These are phyloP conservation scores for Coreius guichenoti DNA, from an alignment of 2,797 vertebrate genomes.

Conservation along the genomic window DNA sequence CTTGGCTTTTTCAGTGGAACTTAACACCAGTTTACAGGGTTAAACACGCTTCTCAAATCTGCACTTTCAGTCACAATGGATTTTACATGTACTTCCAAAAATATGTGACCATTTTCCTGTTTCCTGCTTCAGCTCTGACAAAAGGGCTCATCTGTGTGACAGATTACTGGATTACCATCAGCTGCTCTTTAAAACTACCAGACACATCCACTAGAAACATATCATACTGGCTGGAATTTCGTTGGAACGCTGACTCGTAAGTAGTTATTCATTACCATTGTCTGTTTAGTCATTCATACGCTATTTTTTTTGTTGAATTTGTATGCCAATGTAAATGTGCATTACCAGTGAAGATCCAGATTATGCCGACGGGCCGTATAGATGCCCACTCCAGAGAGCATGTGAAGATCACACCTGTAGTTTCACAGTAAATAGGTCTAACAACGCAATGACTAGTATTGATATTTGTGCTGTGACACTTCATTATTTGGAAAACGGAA, in stretches of 20 bases:
- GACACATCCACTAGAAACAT: neutral
- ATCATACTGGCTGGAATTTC: constrained; percentile 63
- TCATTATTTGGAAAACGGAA: constrained; percentile 7
- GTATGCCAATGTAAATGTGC: neutral
- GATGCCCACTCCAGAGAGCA: constrained; percentile 59
- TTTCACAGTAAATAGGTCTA: fast-evolving
- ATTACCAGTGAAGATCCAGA: neutral
- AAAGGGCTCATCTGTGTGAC: constrained; percentile 58
- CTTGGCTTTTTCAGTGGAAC: neutral
- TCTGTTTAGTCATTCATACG: neutral
- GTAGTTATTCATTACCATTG: neutral
- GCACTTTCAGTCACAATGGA: neutral
- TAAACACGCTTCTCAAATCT: neutral
- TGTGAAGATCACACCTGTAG: constrained; percentile 52
- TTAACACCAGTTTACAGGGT: constrained; percentile 22
- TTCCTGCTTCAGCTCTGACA: constrained; percentile 49
- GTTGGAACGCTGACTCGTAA: fast-evolving
- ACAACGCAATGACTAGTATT: fast-evolving
- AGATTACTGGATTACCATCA: constrained; percentile 55
- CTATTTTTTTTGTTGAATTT: neutral
- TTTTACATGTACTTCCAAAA: neutral
- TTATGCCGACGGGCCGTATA: neutral
- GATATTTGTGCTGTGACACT: fast-evolving
- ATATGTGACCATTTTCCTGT: constrained; percentile 19
- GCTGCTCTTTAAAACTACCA: constrained; percentile 65